A percentile compares a stretch with the other conserved stretches of the same genome.
Conservation (phyloP, 2,113 vertebrate genomes). For the Ctenomys sociabilis region DNA sequence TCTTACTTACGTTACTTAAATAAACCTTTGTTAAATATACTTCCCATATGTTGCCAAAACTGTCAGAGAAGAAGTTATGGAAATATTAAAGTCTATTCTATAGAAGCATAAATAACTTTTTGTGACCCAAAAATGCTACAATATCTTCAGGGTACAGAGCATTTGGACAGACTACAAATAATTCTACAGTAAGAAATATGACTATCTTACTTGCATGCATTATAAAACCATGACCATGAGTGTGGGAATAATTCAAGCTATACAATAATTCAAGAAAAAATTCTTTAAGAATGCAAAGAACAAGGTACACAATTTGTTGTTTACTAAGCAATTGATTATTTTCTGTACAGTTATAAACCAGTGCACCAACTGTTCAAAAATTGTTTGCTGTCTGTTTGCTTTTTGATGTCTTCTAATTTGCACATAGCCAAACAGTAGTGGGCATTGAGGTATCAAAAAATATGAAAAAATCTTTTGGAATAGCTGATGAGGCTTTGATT, state of each 20-base stretch:
- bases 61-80: slow-evolving; percentile 17
- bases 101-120: slow-evolving; percentile 1
- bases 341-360: slow-evolving; percentile 43
- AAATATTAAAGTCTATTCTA: slow-evolving; percentile 4
- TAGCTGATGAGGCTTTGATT: background rate
- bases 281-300: background rate
- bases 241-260: slow-evolving; percentile 3
- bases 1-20: background rate
- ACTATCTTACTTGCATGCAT: background rate
- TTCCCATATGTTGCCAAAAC: background rate
- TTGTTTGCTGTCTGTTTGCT: background rate
- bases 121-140: background rate
- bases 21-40: slow-evolving; percentile 7
- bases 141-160: background rate
- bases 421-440: background rate
- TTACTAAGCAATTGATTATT: slow-evolving; percentile 13
- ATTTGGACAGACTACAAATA: background rate
- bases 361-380: background rate
- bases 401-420: slow-evolving; percentile 32
- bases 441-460: background rate
- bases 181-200: slow-evolving; percentile 18
- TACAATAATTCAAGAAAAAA: background rate
- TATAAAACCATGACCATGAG: background rate
- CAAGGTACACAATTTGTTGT: background rate
- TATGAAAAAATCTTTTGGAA: slow-evolving; percentile 11